phyloP scores from a whole-genome alignment of 2,888 invertebrate genomes.

The Dilophus febrilis region DNA sequence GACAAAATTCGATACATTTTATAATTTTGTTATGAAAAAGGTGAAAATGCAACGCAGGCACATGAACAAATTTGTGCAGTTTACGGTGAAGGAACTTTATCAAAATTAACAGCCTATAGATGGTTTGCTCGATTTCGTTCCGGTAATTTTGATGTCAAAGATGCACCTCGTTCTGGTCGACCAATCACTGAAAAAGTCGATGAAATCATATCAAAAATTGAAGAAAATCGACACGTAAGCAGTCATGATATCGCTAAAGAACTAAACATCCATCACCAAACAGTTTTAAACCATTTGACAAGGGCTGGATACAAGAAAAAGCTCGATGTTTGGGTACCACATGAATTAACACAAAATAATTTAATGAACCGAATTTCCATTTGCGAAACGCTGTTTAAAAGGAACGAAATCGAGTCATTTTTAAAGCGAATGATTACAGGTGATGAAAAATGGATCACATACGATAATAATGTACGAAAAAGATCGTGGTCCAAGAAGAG shows the following conservation, averaged over 20 bases:
- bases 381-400: constrained; percentile 11
- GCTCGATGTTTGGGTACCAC: constrained; percentile 9
- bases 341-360: constrained; percentile 5
- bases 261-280: constrained; percentile 9
- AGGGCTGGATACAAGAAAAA: constrained; percentile 11
- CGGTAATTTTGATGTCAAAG: too few species aligned
- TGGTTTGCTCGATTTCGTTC: too few species aligned
- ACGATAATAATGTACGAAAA: constrained; percentile 6
- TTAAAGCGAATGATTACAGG: constrained; percentile 11
- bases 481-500: constrained; percentile 9
- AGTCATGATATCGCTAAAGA: constrained; percentile 7
- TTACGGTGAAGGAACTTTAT: background rate
- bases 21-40: too few species aligned
- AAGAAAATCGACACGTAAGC: background rate
- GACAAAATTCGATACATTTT: too few species aligned
- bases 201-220: background rate
- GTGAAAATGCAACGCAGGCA: too few species aligned
- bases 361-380: constrained; percentile 7
- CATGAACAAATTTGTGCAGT: background rate
- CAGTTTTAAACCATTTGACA: constrained; percentile 11
- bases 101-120: too few species aligned
- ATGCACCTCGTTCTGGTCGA: too few species aligned
- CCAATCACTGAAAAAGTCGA: too few species aligned
- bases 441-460: constrained; percentile 13
- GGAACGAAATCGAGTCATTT: constrained; percentile 12